Conservation (phyloP, 2,797 vertebrate genomes). For the Megaceryle alcyon region DNA sequence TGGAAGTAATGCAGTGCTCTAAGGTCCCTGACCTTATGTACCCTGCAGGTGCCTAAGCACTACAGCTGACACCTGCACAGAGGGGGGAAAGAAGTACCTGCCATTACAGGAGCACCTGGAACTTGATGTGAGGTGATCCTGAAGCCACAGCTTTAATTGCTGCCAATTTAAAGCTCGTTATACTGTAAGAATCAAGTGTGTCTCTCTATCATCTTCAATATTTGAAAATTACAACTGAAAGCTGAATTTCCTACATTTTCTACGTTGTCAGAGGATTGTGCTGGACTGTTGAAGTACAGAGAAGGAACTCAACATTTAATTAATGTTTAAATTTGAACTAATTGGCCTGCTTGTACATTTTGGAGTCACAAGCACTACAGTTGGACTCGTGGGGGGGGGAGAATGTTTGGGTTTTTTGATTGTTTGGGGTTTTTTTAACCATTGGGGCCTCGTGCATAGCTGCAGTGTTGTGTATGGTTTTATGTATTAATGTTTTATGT, state of each 20-base stretch:
- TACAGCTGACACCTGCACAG: background rate
- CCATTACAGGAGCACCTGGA: background rate
- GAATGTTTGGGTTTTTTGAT: no score
- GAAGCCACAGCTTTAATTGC: background rate
- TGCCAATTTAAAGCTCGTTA: background rate
- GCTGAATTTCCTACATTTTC: background rate
- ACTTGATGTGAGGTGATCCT: background rate
- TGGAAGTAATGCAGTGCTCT: background rate
- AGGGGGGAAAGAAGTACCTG: background rate
- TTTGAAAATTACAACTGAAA: background rate
- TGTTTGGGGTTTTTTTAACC: background rate
- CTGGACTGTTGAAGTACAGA: background rate
- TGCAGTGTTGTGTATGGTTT: slow-evolving; percentile 11
- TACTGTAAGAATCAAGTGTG: background rate
- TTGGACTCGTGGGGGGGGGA: background rate
- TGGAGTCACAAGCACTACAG: background rate
- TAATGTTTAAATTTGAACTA: background rate
- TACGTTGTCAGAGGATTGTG: background rate
- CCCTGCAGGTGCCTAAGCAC: background rate
- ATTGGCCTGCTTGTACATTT: background rate
- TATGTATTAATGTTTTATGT: slow-evolving; percentile 39
- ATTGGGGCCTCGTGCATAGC: background rate
- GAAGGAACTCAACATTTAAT: background rate
- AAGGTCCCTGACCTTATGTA: background rate
- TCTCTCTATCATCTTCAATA: background rate